Conservation (phyloP, 2,888 invertebrate genomes). For the Leucania comma region DNA sequence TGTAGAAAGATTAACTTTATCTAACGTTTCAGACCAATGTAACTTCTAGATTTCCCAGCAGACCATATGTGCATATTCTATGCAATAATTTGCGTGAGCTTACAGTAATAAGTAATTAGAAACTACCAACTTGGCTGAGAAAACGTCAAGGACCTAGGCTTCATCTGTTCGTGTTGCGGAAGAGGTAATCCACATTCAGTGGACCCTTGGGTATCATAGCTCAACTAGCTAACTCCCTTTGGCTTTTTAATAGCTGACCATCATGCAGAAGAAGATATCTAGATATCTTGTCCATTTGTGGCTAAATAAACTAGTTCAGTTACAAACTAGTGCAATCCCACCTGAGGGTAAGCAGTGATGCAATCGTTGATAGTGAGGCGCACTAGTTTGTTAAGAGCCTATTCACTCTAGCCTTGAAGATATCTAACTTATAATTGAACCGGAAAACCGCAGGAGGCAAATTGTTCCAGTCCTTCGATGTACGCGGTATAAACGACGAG, state of each 20-base stretch:
- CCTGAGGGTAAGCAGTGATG: too few relatives aligned
- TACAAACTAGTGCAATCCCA: too few relatives aligned
- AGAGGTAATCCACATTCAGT: not conserved
- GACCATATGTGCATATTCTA: not conserved
- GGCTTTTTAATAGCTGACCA: not conserved
- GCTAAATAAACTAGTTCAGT: not conserved
- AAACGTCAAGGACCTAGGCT: constrained; percentile 3
- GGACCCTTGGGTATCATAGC: not conserved
- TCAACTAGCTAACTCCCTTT: too few relatives aligned
- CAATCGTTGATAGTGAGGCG: too few relatives aligned
- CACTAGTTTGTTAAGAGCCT: too few relatives aligned
- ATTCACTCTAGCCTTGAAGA: too few relatives aligned
- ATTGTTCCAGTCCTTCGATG: too few relatives aligned
- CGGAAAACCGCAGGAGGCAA: too few relatives aligned
- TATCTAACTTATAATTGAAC: too few relatives aligned
- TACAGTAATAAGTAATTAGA: constrained; percentile 7
- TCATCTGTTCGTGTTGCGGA: not conserved
- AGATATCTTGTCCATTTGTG: not conserved
- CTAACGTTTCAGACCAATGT: not conserved
- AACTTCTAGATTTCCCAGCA: constrained; percentile 28
- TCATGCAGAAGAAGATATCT: not conserved
- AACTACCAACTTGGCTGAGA: constrained; percentile 2
- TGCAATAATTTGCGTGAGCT: constrained; percentile 14
- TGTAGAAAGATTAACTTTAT: not conserved
- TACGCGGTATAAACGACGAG: too few relatives aligned